A percentile compares a stretch with the other conserved stretches of the same genome.
Evolutionary conservation across 2,888 invertebrate genomes (phyloP).

Genomic region (Iselma pallidipennis): DNA sequence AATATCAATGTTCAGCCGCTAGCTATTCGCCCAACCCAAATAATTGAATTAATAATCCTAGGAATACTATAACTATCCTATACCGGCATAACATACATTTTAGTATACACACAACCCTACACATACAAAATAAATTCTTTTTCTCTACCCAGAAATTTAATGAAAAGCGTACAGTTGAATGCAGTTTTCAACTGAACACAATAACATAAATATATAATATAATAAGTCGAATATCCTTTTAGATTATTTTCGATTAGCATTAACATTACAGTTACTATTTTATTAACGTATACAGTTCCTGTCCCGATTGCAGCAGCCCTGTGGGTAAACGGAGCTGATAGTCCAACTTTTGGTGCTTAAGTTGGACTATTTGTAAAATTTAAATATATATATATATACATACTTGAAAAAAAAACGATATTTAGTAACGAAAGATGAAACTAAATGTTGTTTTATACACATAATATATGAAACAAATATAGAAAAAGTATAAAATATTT

Average conservation of each 20-base stretch:
- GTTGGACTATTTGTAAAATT: no score
- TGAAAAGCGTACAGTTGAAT: background rate
- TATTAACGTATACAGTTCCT: no score
- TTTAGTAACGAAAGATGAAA: no score
- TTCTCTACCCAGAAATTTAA: background rate
- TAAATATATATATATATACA: no score
- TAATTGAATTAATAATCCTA: conserved; percentile 4
- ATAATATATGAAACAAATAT: background rate
- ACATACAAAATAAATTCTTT: background rate
- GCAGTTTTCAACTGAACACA: background rate
- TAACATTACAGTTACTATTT: no score
- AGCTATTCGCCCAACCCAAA: background rate
- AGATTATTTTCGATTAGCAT: background rate
- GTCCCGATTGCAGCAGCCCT: no score
- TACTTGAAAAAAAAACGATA: no score
- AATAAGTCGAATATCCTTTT: background rate
- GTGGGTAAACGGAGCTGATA: no score
- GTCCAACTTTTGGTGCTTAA: no score
- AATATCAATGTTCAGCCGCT: background rate
- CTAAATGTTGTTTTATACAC: no score
- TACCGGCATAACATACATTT: background rate
- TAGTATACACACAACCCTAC: background rate
- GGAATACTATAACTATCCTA: background rate
- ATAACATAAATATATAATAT: background rate
- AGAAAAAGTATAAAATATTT: conserved; percentile 1